Base-by-base conservation (phyloP, 2,797 vertebrate genomes). In the Hipposideros larvatus region DNA sequence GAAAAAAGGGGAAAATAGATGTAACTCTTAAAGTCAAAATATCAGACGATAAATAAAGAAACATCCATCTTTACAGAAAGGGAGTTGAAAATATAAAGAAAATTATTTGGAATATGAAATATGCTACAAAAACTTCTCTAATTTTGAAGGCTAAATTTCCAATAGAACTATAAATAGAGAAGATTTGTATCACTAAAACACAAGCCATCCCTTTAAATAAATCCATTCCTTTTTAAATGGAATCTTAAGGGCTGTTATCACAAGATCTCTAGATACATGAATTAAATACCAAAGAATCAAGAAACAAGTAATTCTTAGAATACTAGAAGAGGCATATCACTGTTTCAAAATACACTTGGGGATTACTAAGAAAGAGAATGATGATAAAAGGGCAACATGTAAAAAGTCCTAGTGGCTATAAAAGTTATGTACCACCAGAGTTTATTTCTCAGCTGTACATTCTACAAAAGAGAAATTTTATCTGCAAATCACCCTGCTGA, bases 381-480 rank as follows among this genome's bases (percentile, higher is more conserved):
- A 91, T 55, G 24, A 57, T 37, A 70, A 83, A 90, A 83, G 41
- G 28, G 31, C 19, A 71, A 14, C 4, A 37, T 63, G 34, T 43
- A 78, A 80, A 74, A 94, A 66, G 11, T 43, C 24, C 26, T 21
- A 37, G n/a, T 31, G 34, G 55, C 51, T 90, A 63, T 73, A 90
- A 85, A 96, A 93, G 37, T 77, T 90, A 66, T 48, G 19, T 87
- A 87, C 14, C 26, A 73, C 55, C 34, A 53, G 43, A 48, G 37
- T 7, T 57, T 87, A 68, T 80, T 59, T 77, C 48, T 88, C 28
- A 53, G 57, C 51, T 59, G 0, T 63, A n/a, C 19, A 48, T 91
- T 85, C 77, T 78, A 21, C 61, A 90, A 92, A 90, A 80, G n/a
- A 93, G 41, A 85, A 90, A 87, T 57, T 85, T 87, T 91, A 95